Conservation (phyloP, 1,140 invertebrate species). For the Drosophila rufa region DNA sequence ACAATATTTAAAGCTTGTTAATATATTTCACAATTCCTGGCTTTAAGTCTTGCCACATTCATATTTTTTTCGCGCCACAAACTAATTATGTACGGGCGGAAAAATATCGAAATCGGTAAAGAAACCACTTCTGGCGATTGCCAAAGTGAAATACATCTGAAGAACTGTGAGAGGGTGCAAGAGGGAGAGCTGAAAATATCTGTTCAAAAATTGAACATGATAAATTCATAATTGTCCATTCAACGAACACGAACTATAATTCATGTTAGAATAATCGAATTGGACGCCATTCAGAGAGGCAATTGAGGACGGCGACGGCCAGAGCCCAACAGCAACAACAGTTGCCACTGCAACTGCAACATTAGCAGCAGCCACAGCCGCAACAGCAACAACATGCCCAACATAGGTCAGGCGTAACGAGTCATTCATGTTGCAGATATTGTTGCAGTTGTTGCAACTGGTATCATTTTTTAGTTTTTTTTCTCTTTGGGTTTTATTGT, state of each 20-base stretch:
- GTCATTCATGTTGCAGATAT: conserved; percentile 80
- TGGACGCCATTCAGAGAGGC: conserved; percentile 77
- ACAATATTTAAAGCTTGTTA: neutral
- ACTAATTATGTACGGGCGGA: conserved; percentile 70
- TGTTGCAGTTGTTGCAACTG: conserved; percentile 62
- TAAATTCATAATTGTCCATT: conserved; percentile 83
- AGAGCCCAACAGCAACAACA: conserved; percentile 55
- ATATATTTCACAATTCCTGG: conserved; percentile 38
- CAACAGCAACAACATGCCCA: conserved; percentile 56
- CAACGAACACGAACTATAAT: conserved; percentile 82
- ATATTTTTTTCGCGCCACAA: conserved; percentile 38
- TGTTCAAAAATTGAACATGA: conserved; percentile 81
- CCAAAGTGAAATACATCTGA: conserved; percentile 24
- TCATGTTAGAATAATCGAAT: conserved; percentile 83
- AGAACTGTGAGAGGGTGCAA: conserved; percentile 9
- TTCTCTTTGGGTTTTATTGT: conserved; percentile 17
- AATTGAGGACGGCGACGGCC: conserved; percentile 74
- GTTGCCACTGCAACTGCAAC: conserved; percentile 5
- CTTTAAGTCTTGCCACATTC: conserved; percentile 50
- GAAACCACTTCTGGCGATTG: conserved; percentile 51
- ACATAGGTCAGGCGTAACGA: conserved; percentile 81
- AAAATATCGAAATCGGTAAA: conserved; percentile 20
- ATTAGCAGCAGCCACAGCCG: conserved; percentile 52
- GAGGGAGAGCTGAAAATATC: conserved; percentile 69
- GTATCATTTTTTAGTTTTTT: conserved; percentile 49